Conservation (phyloP, 2,888 invertebrate genomes). For the Ectropis crepuscularia region DNA sequence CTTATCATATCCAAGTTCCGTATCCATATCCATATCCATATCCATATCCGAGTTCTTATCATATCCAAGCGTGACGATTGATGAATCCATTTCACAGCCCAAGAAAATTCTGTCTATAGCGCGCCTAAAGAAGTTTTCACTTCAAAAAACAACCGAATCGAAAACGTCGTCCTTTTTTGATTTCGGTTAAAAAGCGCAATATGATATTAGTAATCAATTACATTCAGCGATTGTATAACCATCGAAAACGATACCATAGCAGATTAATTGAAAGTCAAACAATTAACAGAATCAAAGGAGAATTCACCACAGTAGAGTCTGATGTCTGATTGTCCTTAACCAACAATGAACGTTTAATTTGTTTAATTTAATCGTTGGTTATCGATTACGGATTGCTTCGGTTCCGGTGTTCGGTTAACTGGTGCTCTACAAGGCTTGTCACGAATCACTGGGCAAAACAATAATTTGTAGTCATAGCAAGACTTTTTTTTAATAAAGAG, state of each 20-base stretch:
- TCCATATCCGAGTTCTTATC: no score
- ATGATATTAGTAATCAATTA: no score
- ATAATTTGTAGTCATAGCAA: neutral
- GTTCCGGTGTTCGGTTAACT: conserved; percentile 12
- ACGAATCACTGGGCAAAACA: neutral
- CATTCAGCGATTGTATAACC: neutral
- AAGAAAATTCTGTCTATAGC: no score
- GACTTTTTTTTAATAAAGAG: no score
- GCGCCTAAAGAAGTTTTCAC: no score
- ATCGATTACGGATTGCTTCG: conserved; percentile 10
- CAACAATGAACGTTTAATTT: conserved; percentile 8
- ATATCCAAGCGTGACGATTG: no score
- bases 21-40: no score
- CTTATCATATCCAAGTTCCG: no score
- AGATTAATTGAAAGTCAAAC: neutral
- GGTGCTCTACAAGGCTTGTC: conserved; percentile 17
- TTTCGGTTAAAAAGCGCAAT: no score
- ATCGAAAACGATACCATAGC: neutral
- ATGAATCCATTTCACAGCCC: no score
- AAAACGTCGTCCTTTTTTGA: no score
- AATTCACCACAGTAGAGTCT: neutral
- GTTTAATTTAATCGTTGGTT: conserved; percentile 14
- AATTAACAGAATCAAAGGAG: conserved; percentile 1
- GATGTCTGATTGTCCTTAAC: neutral
- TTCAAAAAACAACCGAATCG: no score